A percentile compares a stretch with the other conserved stretches of the same genome.
Evolutionary conservation across 1,140 invertebrate species (phyloP).

Genomic region (Formica exsecta): DNA sequence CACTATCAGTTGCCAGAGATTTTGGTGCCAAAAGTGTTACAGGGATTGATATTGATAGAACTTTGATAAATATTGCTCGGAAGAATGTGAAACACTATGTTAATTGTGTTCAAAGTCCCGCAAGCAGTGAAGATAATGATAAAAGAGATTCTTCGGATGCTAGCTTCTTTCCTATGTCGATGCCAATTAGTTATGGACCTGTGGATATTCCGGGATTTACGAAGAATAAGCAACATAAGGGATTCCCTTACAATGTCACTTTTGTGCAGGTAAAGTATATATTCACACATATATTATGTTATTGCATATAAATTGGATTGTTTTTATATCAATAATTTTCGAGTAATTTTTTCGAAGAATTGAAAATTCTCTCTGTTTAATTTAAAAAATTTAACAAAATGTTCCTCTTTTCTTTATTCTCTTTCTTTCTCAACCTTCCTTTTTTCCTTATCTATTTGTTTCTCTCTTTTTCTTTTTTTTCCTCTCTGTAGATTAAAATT

Average conservation of each 20-base stretch:
- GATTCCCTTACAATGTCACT: constrained; percentile 95
- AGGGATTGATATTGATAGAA: constrained; percentile 98
- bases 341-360: no score
- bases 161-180: constrained; percentile 94
- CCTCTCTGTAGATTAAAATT: no score
- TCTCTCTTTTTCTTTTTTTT: no score
- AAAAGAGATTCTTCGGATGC: constrained; percentile 76
- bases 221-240: constrained; percentile 85
- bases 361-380: no score
- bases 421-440: no score
- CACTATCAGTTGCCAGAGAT: constrained; percentile 94
- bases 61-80: constrained; percentile 93
- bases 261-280: constrained; percentile 92
- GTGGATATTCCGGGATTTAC: constrained; percentile 89
- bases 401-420: no score
- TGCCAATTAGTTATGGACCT: constrained; percentile 94
- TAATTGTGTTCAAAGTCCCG: constrained; percentile 85
- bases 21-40: constrained; percentile 94
- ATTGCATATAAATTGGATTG: constrained; percentile 25
- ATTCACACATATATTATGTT: constrained; percentile 10
- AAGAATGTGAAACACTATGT: constrained; percentile 94
- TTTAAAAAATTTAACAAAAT: no score
- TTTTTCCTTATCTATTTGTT: no score
- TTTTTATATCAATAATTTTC: no score
- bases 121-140: constrained; percentile 78